Base-by-base conservation (phyloP, 2,797 vertebrate species). In the Limosa lapponica region DNA sequence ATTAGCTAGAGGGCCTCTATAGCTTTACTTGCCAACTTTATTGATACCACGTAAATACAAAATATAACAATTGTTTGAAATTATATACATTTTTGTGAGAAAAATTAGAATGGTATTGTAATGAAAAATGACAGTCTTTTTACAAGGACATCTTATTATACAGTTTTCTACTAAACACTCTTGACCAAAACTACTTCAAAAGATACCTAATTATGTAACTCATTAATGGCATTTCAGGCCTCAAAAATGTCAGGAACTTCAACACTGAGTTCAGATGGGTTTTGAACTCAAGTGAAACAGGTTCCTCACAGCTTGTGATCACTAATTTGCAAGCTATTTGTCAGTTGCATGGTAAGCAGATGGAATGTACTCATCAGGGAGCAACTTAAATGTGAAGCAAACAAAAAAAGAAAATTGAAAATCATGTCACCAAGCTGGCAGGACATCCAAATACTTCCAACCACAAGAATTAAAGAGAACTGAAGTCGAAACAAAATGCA, bases 241-340 rank as follows among this genome's bases (percentile, higher is more conserved):
- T 89, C 41, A 79, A 58, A 94, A 79, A 75, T 79, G 73, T 87
- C 86, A 93, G 58, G 49, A 93, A 87, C 73, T 92, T 81, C 13
- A 81, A 30, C 70, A 51, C 0, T 75, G 61, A 87, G 57, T 75
- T 94, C 77, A 75, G 25, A 41, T 30, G 27, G 52, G 23, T 72
- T 94, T 92, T 93, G 70, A 93, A 69, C 57, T 86, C 41, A 30
- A 61, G 20, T 39, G 41, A 90, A 89, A 72, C 52, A 82, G 44
- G 41, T 72, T 90, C 37, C 37, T 90, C 80, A 71, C 89, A 93
- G 83, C 65, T 78, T 94, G 80, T 87, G 70, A 84, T 92, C 61
- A 92, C 86, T 95, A 93, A 96, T 95, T 90, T 95, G 73, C 66
- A 89, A 72, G 18, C 15, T 90, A 67, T 89, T 92, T 90, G 34